These are phyloP conservation scores for Leucophenga montana DNA, from an alignment of 2,888 invertebrate species.

Conservation along the genomic window DNA sequence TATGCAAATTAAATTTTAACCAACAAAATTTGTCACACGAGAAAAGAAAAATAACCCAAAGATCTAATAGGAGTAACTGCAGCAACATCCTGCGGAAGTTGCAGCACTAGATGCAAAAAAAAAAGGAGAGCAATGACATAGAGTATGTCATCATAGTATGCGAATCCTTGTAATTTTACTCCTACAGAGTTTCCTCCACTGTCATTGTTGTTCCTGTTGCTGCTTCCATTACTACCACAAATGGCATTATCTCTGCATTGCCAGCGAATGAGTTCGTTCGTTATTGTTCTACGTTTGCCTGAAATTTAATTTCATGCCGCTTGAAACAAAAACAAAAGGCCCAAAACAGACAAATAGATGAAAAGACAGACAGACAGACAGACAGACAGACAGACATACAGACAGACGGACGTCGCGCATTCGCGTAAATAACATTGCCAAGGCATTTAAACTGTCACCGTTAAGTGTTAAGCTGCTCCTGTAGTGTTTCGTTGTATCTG, in stretches of 20 bases:
- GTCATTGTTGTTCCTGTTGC: not conserved
- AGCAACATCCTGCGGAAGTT: slow-evolving; percentile 46
- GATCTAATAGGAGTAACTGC: slow-evolving; percentile 28
- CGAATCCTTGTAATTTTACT: slow-evolving; percentile 12
- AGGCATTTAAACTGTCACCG: slow-evolving; percentile 25
- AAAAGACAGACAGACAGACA: not conserved
- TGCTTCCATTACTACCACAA: not conserved
- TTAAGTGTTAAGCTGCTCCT: not conserved
- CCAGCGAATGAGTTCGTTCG: slow-evolving; percentile 6
- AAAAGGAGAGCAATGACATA: slow-evolving; percentile 50
- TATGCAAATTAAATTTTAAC: slow-evolving; percentile 69
- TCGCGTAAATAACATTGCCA: slow-evolving; percentile 9
- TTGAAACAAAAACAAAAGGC: slow-evolving; percentile 63
- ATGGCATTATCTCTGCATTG: not conserved
- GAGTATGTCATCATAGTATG: slow-evolving; percentile 56
- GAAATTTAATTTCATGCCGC: slow-evolving; percentile 69
- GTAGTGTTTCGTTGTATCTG: no score
- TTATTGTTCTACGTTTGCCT: slow-evolving; percentile 42
- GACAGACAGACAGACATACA: not conserved
- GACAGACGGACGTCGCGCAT: not conserved
- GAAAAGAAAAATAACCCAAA: not conserved
- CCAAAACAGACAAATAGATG: slow-evolving; percentile 4
- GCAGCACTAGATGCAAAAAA: slow-evolving; percentile 59
- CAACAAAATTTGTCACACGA: slow-evolving; percentile 42
- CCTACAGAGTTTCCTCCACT: no score